Evolutionary conservation across 2,797 vertebrate species (phyloP).

Genomic region (Periparus ater): DNA sequence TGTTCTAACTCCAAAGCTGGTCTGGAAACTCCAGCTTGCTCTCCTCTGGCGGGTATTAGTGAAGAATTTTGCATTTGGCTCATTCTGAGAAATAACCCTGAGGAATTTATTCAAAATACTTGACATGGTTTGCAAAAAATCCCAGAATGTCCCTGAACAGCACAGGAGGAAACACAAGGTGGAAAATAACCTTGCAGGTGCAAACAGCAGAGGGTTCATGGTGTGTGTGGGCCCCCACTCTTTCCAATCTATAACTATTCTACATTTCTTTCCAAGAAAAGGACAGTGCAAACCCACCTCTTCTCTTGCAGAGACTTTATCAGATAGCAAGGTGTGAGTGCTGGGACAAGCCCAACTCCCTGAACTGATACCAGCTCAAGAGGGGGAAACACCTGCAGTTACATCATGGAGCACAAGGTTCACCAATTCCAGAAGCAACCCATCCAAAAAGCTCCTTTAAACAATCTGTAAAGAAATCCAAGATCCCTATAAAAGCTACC

Average conservation of each 20-base stretch:
- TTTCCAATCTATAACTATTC: neutral
- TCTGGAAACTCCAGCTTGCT: neutral
- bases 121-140: neutral
- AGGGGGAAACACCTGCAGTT: neutral
- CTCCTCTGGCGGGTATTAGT: neutral
- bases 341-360: neutral
- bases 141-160: neutral
- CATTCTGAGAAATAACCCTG: neutral
- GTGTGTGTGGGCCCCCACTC: neutral
- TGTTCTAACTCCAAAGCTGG: neutral
- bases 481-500: neutral
- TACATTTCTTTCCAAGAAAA: neutral
- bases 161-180: neutral
- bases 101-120: neutral
- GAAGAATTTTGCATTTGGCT: neutral
- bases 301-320: too few species aligned
- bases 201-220: neutral
- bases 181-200: neutral
- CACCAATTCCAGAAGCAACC: neutral
- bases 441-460: neutral
- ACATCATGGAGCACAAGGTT: accelerated
- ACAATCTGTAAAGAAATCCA: neutral
- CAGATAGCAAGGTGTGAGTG: too few species aligned
- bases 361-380: neutral
- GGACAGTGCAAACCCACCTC: neutral